Base-by-base conservation (phyloP, 2,888 invertebrate genomes). In the Lydus trimaculatus region DNA sequence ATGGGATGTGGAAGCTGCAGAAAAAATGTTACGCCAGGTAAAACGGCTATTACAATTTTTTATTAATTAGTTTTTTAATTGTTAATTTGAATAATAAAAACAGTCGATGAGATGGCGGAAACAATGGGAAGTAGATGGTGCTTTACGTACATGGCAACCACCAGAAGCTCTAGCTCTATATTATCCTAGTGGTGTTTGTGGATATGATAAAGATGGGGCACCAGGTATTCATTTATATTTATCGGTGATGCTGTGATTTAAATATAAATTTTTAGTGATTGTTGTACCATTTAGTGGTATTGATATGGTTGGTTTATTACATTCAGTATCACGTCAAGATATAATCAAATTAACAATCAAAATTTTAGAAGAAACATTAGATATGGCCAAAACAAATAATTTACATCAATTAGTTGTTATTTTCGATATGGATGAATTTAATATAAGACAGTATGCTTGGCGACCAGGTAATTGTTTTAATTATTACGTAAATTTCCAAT, bases 21-120 rank as follows among this genome's bases (percentile, higher is more conserved):
- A 97, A 84, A 94, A 94, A 86, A 97, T 97, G 97, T 86, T 97
- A 2, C 87, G 95, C 86, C 92, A 93, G 80, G 96, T 96, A 87
- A 61, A 31, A 17, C 62, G 28, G 4, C 4, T 28, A 36, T 25
- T 58, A 0, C 52, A n/a, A 58, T 13, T 43, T 23, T 31, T n/a
- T n/a, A n/a, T n/a, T n/a, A n/a, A n/a, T n/a, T n/a, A n/a, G n/a
- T n/a, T n/a, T n/a, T n/a, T n/a, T n/a, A n/a, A n/a, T n/a, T n/a
- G n/a, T 43, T 39, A 39, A 31, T 65, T n/a, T 9, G 56, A n/a
- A n/a, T 17, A 48, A 8, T n/a, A 59, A 52, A 17, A n/a, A 13
- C 83, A 94, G 93, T 92, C 92, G 0, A 80, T 92, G 83, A 87
- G 87, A 80, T 94, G 93, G 92, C 87, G 93, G 25, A 90, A 90